Percentiles rank a stretch among this genome's conserved stretches.
Conservation (phyloP, 2,888 invertebrate genomes). For the Gnatocerus cornutus region DNA sequence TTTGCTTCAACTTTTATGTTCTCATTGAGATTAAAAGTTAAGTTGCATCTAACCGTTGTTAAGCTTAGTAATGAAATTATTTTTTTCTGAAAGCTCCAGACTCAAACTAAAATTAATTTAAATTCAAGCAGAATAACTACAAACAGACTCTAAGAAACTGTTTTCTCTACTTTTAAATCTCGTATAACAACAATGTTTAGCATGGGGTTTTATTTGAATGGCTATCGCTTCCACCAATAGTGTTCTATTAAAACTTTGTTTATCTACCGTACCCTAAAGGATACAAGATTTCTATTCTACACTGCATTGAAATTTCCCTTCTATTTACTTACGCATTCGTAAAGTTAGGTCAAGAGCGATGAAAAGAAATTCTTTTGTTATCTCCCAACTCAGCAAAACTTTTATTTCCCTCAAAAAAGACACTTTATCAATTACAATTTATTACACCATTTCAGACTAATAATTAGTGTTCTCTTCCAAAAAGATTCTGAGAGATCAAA, state of each 20-base stretch:
- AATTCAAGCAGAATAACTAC: no score
- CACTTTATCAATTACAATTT: conserved; percentile 19
- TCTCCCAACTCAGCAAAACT: neutral
- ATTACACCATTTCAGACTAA: conserved; percentile 5
- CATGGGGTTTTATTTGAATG: conserved; percentile 23
- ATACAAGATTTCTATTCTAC: conserved; percentile 24
- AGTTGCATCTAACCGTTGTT: no score
- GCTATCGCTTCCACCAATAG: conserved; percentile 22
- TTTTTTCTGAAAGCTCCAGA: no score
- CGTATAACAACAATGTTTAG: conserved; percentile 2
- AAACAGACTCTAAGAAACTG: neutral
- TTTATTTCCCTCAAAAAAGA: conserved; percentile 5
- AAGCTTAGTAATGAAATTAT: no score
- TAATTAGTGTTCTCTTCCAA: conserved; percentile 13
- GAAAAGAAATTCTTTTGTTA: conserved; percentile 11
- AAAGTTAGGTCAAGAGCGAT: conserved; percentile 11
- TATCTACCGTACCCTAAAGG: conserved; percentile 19
- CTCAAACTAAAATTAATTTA: no score
- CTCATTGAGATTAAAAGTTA: no score
- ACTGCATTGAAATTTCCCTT: conserved; percentile 23
- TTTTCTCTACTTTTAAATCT: neutral
- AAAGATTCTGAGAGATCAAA: conserved; percentile 10
- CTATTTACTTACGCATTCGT: conserved; percentile 30
- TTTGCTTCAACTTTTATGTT: no score
- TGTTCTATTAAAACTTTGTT: conserved; percentile 38